Base-by-base conservation (phyloP, 2,113 vertebrate species). In the Recurvirostra avosetta region DNA sequence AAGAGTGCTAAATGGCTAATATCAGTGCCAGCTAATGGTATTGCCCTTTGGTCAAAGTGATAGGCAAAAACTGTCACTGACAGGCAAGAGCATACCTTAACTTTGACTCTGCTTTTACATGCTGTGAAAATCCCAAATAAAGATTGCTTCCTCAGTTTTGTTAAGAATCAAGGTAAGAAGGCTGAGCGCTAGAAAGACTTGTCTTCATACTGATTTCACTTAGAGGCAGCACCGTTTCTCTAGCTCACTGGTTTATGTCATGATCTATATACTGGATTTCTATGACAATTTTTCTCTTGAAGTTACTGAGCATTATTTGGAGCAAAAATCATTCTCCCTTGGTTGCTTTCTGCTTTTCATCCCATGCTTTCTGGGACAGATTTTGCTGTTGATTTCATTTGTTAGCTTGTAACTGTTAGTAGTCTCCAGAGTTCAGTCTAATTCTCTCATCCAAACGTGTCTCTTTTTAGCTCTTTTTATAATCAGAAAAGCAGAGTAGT, bases 371-470 rank as follows among this genome's bases (percentile, higher is more conserved):
- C 47, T 87, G 83, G 65, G 75, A 11, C 76, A 75, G 61, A 71
- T 89, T 74, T 91, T 90, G 68, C 67, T 94, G 88, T 63, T 92
- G 89, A 74, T 91, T 95, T 93, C 14, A 83, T 83, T 89, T 89
- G 84, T 89, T 92, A 81, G 21, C 26, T 87, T 86, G 1, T 62
- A 91, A 74, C 18, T 89, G 22, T 90, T 80, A 87, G 55, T 34
- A 59, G 32, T 84, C 87, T 89, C 80, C 9, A 47, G 86, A 92
- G 77, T 74, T 45, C 13, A 27, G 21, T 62, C 17, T 80, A 91
- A 88, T 88, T 88, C 49, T 92, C 32, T 94, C 41, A 80, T 88
- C 30, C 67, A 67, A 88, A 66, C 8, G 6, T 49, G n/a, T 8
- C 8, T 78, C 40, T 73, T 34, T 73, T 23, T 83, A 86, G 47